Evolutionary conservation across 2,113 vertebrate species (phyloP), one percentile per base, ranked within the genome.

Genomic region (Zosterops borbonicus): DNA sequence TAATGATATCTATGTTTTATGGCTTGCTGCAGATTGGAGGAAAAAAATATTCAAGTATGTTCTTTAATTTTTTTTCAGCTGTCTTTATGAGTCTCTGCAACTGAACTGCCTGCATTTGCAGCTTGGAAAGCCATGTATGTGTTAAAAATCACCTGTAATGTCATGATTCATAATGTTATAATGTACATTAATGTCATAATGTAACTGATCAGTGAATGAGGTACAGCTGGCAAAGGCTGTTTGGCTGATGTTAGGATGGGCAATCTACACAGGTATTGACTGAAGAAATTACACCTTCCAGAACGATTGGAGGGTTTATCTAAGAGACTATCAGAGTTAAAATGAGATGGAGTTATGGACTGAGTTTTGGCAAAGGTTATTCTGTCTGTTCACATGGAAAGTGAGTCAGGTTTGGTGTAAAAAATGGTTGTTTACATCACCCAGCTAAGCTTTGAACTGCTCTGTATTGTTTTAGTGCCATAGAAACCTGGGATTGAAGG

Each of bases 401-500:
- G 31, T 28, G 7, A 76, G 50, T 76, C 35, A 39, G 27, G 11
- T 55, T 89, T 83, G 41, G 22, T 12, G 63, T 23, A 49, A 33
- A 56, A 82, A 82, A 55, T 49, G 0, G 4, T 16, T 63, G 19
- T 59, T 92, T 46, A 18, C 7, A 7, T 68, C 0, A 0, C 19
- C 0, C 4, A 75, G 55, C 27, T 37, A 20, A 58, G 14, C 29
- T 89, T 29, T 0, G 0, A 67, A 24, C 41, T 87, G 47, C 44
- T 64, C 16, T 77, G 69, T 27, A 5, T 58, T 87, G 16, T 78
- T 92, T 55, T 33, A 39, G 25, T 52, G 37, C 37, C 13, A 11
- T 0, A 84, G 65, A 75, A 88, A 77, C 11, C 9, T 14, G 18
- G 31, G 14, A 8, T 0, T 55, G 29, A 89, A 81, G 52, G 52